These are phyloP conservation scores for Verasper variegatus DNA, from an alignment of 2,113 vertebrate genomes.

Conservation along the genomic window DNA sequence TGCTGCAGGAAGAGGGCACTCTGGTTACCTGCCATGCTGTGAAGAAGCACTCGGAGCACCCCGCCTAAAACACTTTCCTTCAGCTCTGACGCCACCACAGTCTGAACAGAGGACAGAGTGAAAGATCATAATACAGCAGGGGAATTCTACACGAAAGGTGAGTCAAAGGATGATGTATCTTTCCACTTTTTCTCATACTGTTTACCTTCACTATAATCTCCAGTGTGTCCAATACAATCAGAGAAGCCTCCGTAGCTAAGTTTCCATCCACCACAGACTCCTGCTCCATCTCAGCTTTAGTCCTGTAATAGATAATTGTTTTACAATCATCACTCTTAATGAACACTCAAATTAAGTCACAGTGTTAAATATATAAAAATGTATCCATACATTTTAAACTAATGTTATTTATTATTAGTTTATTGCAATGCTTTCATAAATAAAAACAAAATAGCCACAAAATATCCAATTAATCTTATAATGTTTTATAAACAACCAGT, in stretches of 20 bases:
- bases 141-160: not conserved
- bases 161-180: not conserved
- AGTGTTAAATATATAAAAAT: no score
- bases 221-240: slow-evolving; percentile 90
- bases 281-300: slow-evolving; percentile 89
- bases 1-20: slow-evolving; percentile 92
- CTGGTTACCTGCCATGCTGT: slow-evolving; percentile 90
- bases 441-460: no score
- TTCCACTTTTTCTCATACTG: not conserved
- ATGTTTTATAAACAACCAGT: no score
- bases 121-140: not conserved
- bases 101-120: slow-evolving; percentile 77
- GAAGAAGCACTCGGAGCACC: slow-evolving; percentile 88
- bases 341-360: not conserved
- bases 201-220: slow-evolving; percentile 92
- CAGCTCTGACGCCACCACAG: slow-evolving; percentile 89
- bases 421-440: no score
- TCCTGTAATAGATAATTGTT: slow-evolving; percentile 73
- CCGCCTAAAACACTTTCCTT: slow-evolving; percentile 90
- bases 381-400: no score
- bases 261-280: slow-evolving; percentile 93
- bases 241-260: slow-evolving; percentile 88
- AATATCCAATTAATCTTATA: no score
- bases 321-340: not conserved
- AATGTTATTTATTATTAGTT: no score